Conservation (phyloP, 64 coral and sea anemone species). For the Montipora foliosa region DNA sequence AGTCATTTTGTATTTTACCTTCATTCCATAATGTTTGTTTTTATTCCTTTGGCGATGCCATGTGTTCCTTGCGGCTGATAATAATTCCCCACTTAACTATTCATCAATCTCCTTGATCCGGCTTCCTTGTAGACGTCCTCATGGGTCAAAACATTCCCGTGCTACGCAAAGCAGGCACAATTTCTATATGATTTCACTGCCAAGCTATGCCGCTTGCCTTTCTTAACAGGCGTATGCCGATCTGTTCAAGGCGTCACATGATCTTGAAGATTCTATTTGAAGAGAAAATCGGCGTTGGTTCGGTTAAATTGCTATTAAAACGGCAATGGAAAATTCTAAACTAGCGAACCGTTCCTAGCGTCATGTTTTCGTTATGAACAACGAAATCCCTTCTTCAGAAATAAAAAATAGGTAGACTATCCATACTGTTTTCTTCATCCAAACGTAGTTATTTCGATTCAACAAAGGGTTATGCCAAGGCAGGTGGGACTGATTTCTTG, state of each 20-base stretch:
- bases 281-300: too few relatives aligned
- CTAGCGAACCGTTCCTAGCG: too few relatives aligned
- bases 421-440: neutral
- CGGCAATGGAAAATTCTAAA: too few relatives aligned
- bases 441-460: neutral
- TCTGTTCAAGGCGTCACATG: too few relatives aligned
- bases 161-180: neutral
- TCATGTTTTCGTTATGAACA: too few relatives aligned
- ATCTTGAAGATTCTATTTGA: too few relatives aligned
- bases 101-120: neutral
- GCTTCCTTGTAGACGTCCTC: neutral
- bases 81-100: neutral
- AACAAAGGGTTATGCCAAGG: neutral
- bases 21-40: neutral
- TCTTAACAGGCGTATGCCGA: too few relatives aligned
- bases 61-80: neutral
- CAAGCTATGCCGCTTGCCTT: neutral
- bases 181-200: neutral
- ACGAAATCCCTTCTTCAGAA: too few relatives aligned
- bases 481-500: constrained; percentile 10
- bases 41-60: neutral
- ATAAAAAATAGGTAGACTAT: too few relatives aligned
- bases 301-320: too few relatives aligned
- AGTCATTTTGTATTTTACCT: neutral
- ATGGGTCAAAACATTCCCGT: neutral